Percentiles rank a stretch among this genome's conserved stretches.
Evolutionary conservation across 1,140 invertebrate species (phyloP).

Genomic region (Penaeus chinensis): DNA sequence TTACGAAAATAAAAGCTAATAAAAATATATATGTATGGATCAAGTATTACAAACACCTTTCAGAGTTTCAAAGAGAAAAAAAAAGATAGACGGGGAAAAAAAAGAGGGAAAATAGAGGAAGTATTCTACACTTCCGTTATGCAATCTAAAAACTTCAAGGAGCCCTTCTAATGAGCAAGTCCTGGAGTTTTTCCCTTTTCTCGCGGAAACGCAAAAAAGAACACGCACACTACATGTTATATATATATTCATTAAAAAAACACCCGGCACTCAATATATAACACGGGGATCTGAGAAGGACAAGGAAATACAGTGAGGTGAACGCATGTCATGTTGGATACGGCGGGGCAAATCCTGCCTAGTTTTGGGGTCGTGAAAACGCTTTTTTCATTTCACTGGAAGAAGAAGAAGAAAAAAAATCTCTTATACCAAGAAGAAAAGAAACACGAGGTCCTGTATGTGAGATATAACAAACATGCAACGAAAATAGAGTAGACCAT

Average conservation of each 20-base stretch:
- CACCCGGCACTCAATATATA: slow-evolving; percentile 50
- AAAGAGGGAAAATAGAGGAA: background rate
- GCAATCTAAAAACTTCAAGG: no score
- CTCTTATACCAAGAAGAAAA: background rate
- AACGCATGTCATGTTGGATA: no score
- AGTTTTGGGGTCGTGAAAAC: background rate
- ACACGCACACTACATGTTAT: no score
- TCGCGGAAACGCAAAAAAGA: slow-evolving; percentile 44
- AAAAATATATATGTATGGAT: slow-evolving; percentile 63
- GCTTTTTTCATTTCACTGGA: no score
- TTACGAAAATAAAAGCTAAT: slow-evolving; percentile 61
- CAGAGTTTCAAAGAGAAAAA: slow-evolving; percentile 36
- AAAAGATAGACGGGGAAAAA: slow-evolving; percentile 18
- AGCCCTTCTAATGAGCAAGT: slow-evolving; percentile 42
- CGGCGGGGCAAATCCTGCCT: slow-evolving; percentile 25
- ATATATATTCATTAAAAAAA: no score
- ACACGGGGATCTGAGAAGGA: no score
- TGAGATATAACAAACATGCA: slow-evolving; percentile 48
- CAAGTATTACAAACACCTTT: slow-evolving; percentile 50
- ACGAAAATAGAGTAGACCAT: slow-evolving; percentile 50
- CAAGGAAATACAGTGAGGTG: no score
- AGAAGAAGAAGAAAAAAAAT: no score
- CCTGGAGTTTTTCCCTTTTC: slow-evolving; percentile 37
- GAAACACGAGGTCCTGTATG: slow-evolving; percentile 35
- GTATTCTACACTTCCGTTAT: no score